Conservation (phyloP, 1,140 invertebrate species). For the Drosophila carrolli region DNA sequence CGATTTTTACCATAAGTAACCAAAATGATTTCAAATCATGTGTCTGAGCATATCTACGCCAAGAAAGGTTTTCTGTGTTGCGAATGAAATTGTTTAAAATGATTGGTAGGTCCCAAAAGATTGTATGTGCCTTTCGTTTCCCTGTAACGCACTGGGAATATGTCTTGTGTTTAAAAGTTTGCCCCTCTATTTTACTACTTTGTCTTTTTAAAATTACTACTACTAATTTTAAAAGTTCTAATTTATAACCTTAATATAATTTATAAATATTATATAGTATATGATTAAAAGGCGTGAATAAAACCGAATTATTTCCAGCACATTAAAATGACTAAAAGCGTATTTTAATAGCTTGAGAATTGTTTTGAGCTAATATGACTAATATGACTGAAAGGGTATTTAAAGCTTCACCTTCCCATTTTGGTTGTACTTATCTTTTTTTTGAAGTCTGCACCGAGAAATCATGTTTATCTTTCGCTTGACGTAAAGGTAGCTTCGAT, state of each 20-base stretch:
- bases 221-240: too few species aligned
- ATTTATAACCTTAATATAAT: background rate
- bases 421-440: background rate
- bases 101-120: background rate
- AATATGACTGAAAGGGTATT: background rate
- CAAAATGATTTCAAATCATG: background rate
- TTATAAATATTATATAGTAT: too few species aligned
- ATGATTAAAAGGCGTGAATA: too few species aligned
- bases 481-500: slow-evolving; percentile 11
- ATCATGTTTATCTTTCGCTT: slow-evolving; percentile 29
- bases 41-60: slow-evolving; percentile 3
- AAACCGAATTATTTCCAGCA: too few species aligned
- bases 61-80: slow-evolving; percentile 7
- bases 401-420: background rate
- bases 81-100: slow-evolving; percentile 16
- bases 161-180: too few species aligned
- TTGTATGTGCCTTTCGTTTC: background rate
- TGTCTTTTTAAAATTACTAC: too few species aligned
- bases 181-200: too few species aligned
- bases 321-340: too few species aligned
- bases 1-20: background rate
- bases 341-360: too few species aligned
- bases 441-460: background rate
- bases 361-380: background rate
- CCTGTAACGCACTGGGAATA: too few species aligned